Base-by-base conservation (phyloP, 2,888 invertebrate genomes). In the Lasioglossum oenotherae region DNA sequence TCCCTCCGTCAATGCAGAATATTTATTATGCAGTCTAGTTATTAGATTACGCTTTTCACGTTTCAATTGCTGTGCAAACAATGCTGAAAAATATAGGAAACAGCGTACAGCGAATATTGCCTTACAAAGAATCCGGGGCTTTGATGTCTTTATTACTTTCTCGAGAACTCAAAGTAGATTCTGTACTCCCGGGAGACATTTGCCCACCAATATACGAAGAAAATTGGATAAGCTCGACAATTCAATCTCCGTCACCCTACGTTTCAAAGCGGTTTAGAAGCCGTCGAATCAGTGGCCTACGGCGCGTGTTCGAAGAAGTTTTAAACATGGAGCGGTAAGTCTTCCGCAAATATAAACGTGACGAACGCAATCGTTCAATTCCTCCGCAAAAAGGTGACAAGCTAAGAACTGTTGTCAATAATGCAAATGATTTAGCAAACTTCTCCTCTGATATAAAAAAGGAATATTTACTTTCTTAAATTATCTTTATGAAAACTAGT, bases 161-260 rank as follows among this genome's bases (percentile, higher is more conserved):
- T 79, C 27, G 41, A 57, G 74, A 74, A 71, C 49, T 83, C 80
- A 83, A 83, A 80, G 85, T 64, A 57, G 80, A 83, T 74, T 49
- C 27, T 35, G 69, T 74, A 80, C 53, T 82, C 87, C 80, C 87
- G 44, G 35, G 74, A 80, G 87, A 86, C 73, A 64, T 77, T 86
- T 75, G 76, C 78, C 80, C 79, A 57, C 78, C 86, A 78, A 86
- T 87, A 72, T 86, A 86, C 71, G 74, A 78, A 69, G 78, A 80
- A 86, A 86, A 87, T 87, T 86, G 87, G 78, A 87, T 87, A 86
- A 87, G 80, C 87, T 80, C 71, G 81, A 73, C 87, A 86, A 86
- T 87, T 86, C 87, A 82, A 82, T 82, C 82, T 86, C 82, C 86
- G 82, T 86, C 82, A 69, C 82, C 80, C 78, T 16, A 64, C 53